Percentiles rank a stretch among this genome's conserved stretches.
phyloP scores from a whole-genome alignment of 2,113 vertebrate species.

The Rhinopithecus roxellana region DNA sequence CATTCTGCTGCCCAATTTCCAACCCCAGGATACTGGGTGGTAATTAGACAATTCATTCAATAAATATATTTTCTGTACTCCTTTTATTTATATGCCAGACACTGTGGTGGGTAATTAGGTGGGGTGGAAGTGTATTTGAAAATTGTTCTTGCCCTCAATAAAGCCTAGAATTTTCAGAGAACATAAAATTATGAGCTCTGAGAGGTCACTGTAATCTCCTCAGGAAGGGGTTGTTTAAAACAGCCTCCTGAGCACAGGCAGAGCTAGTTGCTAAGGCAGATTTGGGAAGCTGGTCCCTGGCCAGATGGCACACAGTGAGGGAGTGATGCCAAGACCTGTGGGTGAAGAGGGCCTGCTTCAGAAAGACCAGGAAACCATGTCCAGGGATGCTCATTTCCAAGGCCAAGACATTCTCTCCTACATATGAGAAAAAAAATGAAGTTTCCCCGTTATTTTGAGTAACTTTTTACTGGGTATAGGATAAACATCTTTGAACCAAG shows the following conservation, averaged over 20 bases:
- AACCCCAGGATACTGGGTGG: neutral
- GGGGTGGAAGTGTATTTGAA: neutral
- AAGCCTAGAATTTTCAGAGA: neutral
- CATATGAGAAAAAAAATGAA: neutral
- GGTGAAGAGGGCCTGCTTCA: slow-evolving; percentile 2
- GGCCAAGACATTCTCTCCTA: neutral
- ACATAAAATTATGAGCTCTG: neutral
- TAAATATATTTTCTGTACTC: neutral
- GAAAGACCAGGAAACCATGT: slow-evolving; percentile 17
- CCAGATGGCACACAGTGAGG: slow-evolving; percentile 29
- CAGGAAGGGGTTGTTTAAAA: neutral
- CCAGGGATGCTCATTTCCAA: neutral
- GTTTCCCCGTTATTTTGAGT: neutral
- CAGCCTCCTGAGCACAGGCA: neutral
- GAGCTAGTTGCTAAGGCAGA: slow-evolving; percentile 49
- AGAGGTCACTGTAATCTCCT: neutral
- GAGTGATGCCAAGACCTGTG: slow-evolving; percentile 30
- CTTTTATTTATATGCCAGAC: neutral
- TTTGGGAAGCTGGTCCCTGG: neutral
- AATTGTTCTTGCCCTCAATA: neutral
- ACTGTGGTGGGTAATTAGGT: neutral
- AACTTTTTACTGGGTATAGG: neutral
- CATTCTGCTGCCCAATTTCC: neutral
- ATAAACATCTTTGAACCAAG: neutral
- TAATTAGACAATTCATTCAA: neutral